Base-by-base conservation (phyloP, 1,140 invertebrate species). In the Eubasilissa regina region DNA sequence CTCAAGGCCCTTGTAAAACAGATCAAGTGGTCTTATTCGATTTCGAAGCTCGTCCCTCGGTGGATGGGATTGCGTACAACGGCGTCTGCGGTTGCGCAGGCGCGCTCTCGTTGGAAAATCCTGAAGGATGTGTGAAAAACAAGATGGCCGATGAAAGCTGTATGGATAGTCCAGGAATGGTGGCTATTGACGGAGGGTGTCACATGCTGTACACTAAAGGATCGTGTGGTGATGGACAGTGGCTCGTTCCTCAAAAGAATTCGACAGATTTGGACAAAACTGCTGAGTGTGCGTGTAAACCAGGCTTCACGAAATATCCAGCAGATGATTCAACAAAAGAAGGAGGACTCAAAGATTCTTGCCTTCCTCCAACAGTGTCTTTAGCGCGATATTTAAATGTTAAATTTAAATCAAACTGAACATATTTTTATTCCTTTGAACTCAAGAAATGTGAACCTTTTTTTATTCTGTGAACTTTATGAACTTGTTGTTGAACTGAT, bases 21-120 rank as follows among this genome's bases (percentile, higher is more conserved):
- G 92, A 93, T 0, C 92, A 94, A 83, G 90, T 95, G 6, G 92
- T 96, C 0, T 90, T 94, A 0, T 95, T 94, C 84, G 94, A 96
- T 87, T 94, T 95, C 81, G 92, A 91, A 0, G 92, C 93, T 0
- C 86, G 93, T 13, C 94, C 94, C 0, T 94, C 94, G 0, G 81
- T 95, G 0, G 94, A 95, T 81, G 95, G 94, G 0, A 90, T 95
- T 17, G 94, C 94, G n/a, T 95, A 95, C 84, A 94, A 94, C 75
- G 95, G 94, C 0, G 90, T 94, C 4, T 96, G 95, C 80, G 93
- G 92, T 3, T 95, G 94, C 83, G 91, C 90, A 0, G 90, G 85
- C 3, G 84, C 85, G 0, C 66, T 90, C 84, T 78, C 84, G 77
- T 19, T 84, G 79, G 44, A 77, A 80, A 80, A 85, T 85, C 6